Conservation (phyloP, 2,797 vertebrate species). For the Vultur gryphus region DNA sequence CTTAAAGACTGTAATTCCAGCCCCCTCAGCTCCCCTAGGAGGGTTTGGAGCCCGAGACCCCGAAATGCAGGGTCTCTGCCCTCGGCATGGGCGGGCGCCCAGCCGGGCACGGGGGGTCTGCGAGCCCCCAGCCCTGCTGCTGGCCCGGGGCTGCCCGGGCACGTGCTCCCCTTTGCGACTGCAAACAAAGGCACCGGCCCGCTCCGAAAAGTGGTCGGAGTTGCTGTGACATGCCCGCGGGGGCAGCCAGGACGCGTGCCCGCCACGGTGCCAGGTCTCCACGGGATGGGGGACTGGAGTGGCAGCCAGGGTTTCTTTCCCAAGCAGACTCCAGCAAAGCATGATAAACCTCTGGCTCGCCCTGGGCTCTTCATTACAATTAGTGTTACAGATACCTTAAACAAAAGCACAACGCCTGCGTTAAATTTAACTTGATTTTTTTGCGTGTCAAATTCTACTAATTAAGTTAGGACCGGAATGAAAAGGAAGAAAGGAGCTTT, state of each 20-base stretch:
- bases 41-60: neutral
- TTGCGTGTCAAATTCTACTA: neutral
- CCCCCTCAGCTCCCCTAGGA: neutral
- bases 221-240: rapidly evolving
- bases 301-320: neutral
- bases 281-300: rapidly evolving
- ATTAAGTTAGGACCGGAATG: neutral
- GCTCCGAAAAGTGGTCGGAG: rapidly evolving
- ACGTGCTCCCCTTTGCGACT: rapidly evolving
- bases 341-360: rapidly evolving
- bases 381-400: rapidly evolving
- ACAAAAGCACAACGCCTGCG: rapidly evolving
- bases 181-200: rapidly evolving
- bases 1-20: neutral
- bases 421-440: neutral
- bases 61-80: rapidly evolving
- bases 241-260: rapidly evolving
- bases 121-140: neutral
- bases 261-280: neutral
- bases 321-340: neutral
- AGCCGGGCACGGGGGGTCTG: neutral
- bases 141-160: neutral
- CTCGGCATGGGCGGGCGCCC: rapidly evolving
- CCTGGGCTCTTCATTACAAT: neutral
- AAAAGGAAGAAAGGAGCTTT: neutral